Evolutionary conservation across 2,888 invertebrate genomes (phyloP).

Genomic region (Margaritifera margaritifera): DNA sequence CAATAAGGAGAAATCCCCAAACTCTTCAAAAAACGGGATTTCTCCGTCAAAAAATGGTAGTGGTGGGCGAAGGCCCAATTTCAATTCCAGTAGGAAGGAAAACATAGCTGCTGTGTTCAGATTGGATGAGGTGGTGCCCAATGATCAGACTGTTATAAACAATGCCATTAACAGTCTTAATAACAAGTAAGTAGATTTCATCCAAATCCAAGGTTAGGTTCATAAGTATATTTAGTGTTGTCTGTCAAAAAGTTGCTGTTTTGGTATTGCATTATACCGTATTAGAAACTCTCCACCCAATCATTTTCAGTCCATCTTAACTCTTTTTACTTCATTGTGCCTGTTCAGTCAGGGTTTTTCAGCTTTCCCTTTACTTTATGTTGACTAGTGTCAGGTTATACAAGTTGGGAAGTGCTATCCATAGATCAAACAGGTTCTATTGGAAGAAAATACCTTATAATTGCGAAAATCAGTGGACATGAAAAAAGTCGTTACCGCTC

Average conservation of each 20-base stretch:
- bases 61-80: constrained; percentile 48
- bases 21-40: constrained; percentile 64
- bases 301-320: too few relatives aligned
- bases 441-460: too few relatives aligned
- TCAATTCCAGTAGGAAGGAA: constrained; percentile 57
- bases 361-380: too few relatives aligned
- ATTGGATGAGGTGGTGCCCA: constrained; percentile 76
- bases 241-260: background rate
- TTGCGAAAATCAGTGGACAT: too few relatives aligned
- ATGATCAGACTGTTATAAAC: constrained; percentile 76
- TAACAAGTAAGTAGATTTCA: constrained; percentile 52
- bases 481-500: too few relatives aligned
- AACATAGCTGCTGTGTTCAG: constrained; percentile 73
- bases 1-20: constrained; percentile 64
- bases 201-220: background rate
- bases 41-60: constrained; percentile 59
- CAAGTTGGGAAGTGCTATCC: too few relatives aligned
- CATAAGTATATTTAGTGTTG: background rate
- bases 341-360: too few relatives aligned
- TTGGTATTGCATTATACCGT: too few relatives aligned
- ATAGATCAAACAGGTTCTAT: too few relatives aligned
- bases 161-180: constrained; percentile 73
- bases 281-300: too few relatives aligned
- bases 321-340: too few relatives aligned
- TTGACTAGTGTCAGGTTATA: too few relatives aligned